Evolutionary conservation across 2,113 vertebrate species (phyloP), one percentile per base, ranked within the genome.

Genomic region (Hemibates koningsi): DNA sequence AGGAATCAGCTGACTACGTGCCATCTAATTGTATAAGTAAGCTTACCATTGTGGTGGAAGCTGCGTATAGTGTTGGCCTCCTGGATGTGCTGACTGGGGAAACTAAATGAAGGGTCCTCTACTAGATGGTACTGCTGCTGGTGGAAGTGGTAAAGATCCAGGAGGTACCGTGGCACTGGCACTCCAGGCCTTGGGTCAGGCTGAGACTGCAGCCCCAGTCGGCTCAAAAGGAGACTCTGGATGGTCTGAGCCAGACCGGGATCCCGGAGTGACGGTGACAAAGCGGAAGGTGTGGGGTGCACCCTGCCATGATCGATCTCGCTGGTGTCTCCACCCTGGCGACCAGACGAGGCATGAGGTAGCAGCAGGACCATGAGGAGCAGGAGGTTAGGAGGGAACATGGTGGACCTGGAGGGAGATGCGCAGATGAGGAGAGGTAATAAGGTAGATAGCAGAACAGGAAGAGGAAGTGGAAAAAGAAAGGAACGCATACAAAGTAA

Each of bases 311-410:
- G 91, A 92, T 94, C 63, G 36, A 91, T 88, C 89, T 95, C 88
- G 87, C 92, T 92, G 90, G 89, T 85, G 91, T 93, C 93, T 89
- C 86, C 91, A 85, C 92, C 93, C 93, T 96, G 96, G 87, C 94
- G 94, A 95, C 94, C 95, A 93, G 94, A 96, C 88, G 93, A 96
- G 93, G 93, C 94, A 87, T 96, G 96, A 96, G 96, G 96, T 94
- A 97, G 94, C 93, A 97, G 95, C 95, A 97, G 94, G 93, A 96
- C 94, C 96, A 96, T 96, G 94, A 97, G 96, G 94, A 96, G 92
- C 93, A 97, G 92, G 85, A 97, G 94, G 93, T 96, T 97, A 97
- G 96, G 96, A 96, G 96, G 96, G 96, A 97, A 96, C 97, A 97
- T 97, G 94, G 93, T 97, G 96, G 94, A 96, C 89, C 97, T 97